phyloP scores from a whole-genome alignment of 2,113 vertebrate genomes.

The Ramphastos sulfuratus region DNA sequence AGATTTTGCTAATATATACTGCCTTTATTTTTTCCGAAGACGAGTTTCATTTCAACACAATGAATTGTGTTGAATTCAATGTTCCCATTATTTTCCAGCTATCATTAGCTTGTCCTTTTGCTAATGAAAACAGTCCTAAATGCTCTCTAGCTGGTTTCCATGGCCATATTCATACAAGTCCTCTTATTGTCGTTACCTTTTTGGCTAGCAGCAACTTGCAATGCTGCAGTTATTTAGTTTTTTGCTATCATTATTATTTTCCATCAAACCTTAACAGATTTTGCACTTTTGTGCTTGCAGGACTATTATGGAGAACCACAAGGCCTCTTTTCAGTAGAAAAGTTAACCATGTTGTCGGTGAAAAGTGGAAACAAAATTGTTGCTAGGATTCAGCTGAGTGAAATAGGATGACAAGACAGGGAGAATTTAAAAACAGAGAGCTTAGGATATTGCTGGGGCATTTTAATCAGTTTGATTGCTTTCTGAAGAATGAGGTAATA shows the following conservation, averaged over 20 bases:
- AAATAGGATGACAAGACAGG: background rate
- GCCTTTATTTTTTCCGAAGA: background rate
- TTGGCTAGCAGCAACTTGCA: too few species aligned
- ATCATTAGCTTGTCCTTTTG: background rate
- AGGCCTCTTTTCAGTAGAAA: background rate
- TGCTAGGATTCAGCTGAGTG: background rate
- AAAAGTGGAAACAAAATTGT: background rate
- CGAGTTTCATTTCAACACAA: background rate
- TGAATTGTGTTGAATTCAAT: background rate
- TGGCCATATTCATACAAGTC: background rate
- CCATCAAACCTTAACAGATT: background rate
- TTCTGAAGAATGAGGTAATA: background rate
- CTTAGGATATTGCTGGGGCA: background rate
- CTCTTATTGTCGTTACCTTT: background rate
- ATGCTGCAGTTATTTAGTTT: too few species aligned
- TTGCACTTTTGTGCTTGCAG: background rate
- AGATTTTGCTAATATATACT: background rate
- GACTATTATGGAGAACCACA: background rate
- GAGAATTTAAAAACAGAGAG: background rate
- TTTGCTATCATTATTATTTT: background rate
- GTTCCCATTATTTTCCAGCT: background rate
- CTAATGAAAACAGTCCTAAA: conserved; percentile 24
- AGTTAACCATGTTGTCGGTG: background rate
- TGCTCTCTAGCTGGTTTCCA: conserved; percentile 5
- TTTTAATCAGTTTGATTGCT: background rate